Evolutionary conservation across 2,113 vertebrate genomes (phyloP).

Genomic region (Urocolius indicus): DNA sequence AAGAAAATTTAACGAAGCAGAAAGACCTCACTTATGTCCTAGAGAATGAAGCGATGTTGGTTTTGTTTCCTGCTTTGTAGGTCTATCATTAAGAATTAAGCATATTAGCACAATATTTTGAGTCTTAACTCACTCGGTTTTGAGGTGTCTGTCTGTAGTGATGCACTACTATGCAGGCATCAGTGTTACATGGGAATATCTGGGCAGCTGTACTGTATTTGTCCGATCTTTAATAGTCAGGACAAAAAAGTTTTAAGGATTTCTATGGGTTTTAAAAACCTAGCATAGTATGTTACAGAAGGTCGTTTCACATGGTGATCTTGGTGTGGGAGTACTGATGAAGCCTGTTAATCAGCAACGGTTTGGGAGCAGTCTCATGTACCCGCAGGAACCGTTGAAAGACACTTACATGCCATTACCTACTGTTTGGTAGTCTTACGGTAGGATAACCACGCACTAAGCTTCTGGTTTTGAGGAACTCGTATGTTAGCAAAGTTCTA

Average conservation of each 20-base stretch:
- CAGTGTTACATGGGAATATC: neutral
- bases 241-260: neutral
- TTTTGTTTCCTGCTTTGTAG: neutral
- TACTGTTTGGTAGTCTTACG: neutral
- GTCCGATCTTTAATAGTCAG: neutral
- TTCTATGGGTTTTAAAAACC: neutral
- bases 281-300: neutral
- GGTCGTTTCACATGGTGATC: neutral
- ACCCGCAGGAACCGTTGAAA: neutral
- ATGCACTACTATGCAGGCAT: neutral
- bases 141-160: neutral
- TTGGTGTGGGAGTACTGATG: neutral
- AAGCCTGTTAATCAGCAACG: neutral
- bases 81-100: neutral
- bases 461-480: neutral
- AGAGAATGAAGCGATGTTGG: neutral
- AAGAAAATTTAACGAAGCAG: conserved; percentile 36
- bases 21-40: conserved; percentile 31
- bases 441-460: neutral
- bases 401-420: neutral
- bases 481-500: neutral
- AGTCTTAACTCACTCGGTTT: neutral
- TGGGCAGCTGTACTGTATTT: neutral
- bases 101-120: neutral
- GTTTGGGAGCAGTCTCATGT: neutral